Base-by-base conservation (phyloP, 2,888 invertebrate genomes). In the Bellardia pandia region DNA sequence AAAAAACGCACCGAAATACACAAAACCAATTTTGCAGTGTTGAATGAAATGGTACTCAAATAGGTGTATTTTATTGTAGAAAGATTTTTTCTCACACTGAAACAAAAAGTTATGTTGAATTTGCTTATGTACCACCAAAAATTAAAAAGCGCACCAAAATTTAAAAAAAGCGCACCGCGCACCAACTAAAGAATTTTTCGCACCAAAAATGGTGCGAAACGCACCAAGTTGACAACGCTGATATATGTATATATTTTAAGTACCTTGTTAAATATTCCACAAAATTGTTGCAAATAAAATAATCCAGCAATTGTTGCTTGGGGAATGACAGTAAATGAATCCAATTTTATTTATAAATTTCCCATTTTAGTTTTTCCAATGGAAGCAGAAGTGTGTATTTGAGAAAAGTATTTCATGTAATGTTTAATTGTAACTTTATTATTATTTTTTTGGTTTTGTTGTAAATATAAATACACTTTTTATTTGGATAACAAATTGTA, bases 321-420 rank as follows among this genome's bases (percentile, higher is more conserved):
- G 37, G 9, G 23, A 79, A 71, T 79, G 79, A 79, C 69, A 33
- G 78, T 60, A 71, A 71, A 71, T 51, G 62, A 77, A 72, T 83
- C 71, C 76, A 77, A 72, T 64, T 48, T 56, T 23, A 62, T 13
- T 62, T 77, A 42, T 77, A 71, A 62, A 64, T 71, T 60, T 76
- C 53, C 23, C 23, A 76, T 71, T 71, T 51, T 71, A 56, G 48
- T 78, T 69, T 75, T 60, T n/a, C 11, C 62, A 64, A 42, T 40
- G 13, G 16, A 66, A 62, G 16, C 6, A 23, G 16, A 7, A 9
- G 16, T 9, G 23, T 42, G 42, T 77, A 37, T 56, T 72, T 40
- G 8, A 56, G 58, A 48, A 60, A 16, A 40, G 62, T 71, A 62
- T 7, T 62, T 71, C 16, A 33, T 51, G 51, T 16, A 42, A 23